Percentiles rank a stretch among this genome's conserved stretches.
Evolutionary conservation across 2,113 vertebrate genomes (phyloP).

Genomic region (Campylorhamphus procurvoides): DNA sequence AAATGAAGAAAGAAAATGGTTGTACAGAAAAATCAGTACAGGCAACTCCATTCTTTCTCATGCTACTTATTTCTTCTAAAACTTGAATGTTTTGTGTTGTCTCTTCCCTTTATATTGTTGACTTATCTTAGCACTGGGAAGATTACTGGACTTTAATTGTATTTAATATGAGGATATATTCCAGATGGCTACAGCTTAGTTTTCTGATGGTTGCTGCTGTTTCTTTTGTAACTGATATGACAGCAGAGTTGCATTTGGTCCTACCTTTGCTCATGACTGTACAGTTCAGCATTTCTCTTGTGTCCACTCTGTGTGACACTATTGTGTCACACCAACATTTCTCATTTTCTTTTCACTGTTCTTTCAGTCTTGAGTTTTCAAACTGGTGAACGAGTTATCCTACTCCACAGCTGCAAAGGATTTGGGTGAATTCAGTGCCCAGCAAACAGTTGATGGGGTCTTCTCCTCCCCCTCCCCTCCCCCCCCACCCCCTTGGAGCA

Average conservation of each 20-base stretch:
- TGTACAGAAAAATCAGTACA: neutral
- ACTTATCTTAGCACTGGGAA: neutral
- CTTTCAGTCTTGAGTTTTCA: neutral
- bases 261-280: neutral
- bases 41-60: neutral
- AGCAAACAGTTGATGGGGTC: neutral
- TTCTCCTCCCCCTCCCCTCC: too few species aligned
- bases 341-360: neutral
- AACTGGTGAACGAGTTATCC: neutral
- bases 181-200: neutral
- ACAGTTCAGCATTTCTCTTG: neutral
- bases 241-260: neutral
- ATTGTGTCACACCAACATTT: neutral
- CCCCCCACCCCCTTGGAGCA: fast-evolving
- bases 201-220: neutral
- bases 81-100: neutral
- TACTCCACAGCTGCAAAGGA: neutral
- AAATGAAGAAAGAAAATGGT: neutral
- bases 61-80: neutral
- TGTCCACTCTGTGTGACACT: neutral
- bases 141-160: neutral
- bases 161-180: neutral
- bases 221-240: neutral
- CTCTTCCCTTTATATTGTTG: neutral
- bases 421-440: neutral